phyloP scores from a whole-genome alignment of 2,888 invertebrate species.

The Sericinus montela region DNA sequence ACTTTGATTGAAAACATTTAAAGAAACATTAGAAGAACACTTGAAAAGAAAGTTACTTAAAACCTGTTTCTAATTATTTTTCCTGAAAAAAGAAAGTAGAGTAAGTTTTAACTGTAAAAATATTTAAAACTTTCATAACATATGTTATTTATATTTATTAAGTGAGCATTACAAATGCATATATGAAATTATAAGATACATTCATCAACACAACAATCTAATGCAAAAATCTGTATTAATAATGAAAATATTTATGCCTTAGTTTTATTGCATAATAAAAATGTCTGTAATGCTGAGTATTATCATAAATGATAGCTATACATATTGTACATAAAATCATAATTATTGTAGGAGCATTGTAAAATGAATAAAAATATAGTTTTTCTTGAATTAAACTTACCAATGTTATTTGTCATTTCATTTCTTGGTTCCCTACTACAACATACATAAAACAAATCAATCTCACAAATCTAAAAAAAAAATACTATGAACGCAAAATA shows the following conservation, averaged over 20 bases:
- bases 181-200: too few relatives aligned
- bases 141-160: too few relatives aligned
- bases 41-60: not conserved
- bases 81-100: not conserved
- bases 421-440: not conserved
- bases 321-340: conserved; percentile 51
- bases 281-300: conserved; percentile 26
- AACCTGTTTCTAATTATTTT: not conserved
- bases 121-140: too few relatives aligned
- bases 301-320: conserved; percentile 28
- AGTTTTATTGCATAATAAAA: not conserved
- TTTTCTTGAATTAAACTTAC: conserved; percentile 63
- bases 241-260: too few relatives aligned
- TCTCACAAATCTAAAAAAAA: too few relatives aligned
- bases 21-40: not conserved
- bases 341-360: conserved; percentile 50
- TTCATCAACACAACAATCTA: too few relatives aligned
- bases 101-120: too few relatives aligned
- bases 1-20: conserved; percentile 6
- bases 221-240: too few relatives aligned
- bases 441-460: too few relatives aligned
- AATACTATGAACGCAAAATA: too few relatives aligned
- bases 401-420: conserved; percentile 37
- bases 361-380: conserved; percentile 53
- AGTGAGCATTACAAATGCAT: too few relatives aligned